Base-by-base conservation (phyloP, 2,888 invertebrate genomes). In the Auanema freiburgensis region DNA sequence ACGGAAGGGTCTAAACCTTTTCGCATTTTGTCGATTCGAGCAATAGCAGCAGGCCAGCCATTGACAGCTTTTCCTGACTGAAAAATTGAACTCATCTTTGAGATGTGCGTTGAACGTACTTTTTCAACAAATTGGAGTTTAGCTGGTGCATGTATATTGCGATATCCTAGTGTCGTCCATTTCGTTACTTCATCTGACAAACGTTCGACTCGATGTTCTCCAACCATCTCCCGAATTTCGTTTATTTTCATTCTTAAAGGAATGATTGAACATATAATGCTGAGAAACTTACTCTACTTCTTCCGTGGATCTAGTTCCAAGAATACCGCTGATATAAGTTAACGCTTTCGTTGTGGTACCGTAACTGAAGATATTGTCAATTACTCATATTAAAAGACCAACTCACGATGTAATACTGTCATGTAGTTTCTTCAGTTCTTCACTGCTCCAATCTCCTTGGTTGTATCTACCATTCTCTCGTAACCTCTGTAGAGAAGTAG, bases 211-310 rank as follows among this genome's bases (percentile, higher is more conserved):
- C 57, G 59, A 24, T 65, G 54, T 25, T 71, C 71, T 8, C 42
- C 50, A 50, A 67, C 59, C 18, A 71, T 60, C 6, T 64, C 61
- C 10, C 71, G 68, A 24, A 71, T 65, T 42, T 71, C 71, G 21
- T 65, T 63, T 1, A 71, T 23, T 60, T 71, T 71, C 16, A 57
- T 56, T 24, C 61, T 67, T 33, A n/a, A 69, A 54, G 12, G n/a
- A 16, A 51, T n/a, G n/a, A n/a, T n/a, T n/a, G 21, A 12, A 6
- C 1, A 14, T 10, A 14, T 61, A 24, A 41, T 21, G 23, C 8
- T 50, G 46, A 11, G 10, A 49, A 57, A 54, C 52, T 60, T 12
- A 69, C 69, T 63, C 62, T 2, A 71, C 51, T 49, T 71, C 68
- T 40, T 62, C 55, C 0, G 53, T 24, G 4, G 52, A 43, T 6